A percentile compares a stretch with the other conserved stretches of the same genome.
Evolutionary conservation across 2,113 vertebrate genomes (phyloP).

Genomic region (Sisor rabdophorus): DNA sequence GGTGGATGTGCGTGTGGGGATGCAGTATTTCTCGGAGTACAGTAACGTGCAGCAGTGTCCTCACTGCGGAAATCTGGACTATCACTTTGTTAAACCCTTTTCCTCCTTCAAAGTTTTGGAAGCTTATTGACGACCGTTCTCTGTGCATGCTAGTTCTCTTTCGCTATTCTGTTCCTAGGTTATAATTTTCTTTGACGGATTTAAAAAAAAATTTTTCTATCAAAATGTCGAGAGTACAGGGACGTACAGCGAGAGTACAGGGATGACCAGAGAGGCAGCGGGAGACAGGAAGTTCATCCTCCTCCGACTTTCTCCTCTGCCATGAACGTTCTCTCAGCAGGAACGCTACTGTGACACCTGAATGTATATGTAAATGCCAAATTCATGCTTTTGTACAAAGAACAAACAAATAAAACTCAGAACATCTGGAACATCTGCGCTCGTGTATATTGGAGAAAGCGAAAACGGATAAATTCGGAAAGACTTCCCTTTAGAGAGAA

Average conservation of each 20-base stretch:
- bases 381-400: constrained; percentile 66
- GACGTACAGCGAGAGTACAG: not conserved
- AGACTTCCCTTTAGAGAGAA: no score
- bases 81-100: constrained; percentile 99
- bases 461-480: no score
- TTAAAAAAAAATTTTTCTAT: constrained; percentile 71
- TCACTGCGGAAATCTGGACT: constrained; percentile 98
- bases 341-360: constrained; percentile 77
- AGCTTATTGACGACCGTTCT: constrained; percentile 98
- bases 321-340: constrained; percentile 50
- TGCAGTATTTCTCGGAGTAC: constrained; percentile 99
- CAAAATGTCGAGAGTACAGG: constrained; percentile 59
- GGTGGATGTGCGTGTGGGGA: constrained; percentile 94
- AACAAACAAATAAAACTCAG: constrained; percentile 39
- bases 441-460: no score
- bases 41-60: constrained; percentile 99
- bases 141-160: constrained; percentile 79
- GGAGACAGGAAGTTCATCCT: constrained; percentile 23
- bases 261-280: constrained; percentile 7
- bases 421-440: constrained; percentile 2
- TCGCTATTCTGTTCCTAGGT: constrained; percentile 71
- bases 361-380: constrained; percentile 85
- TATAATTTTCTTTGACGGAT: constrained; percentile 71
- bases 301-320: constrained; percentile 53
- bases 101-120: constrained; percentile 98